Conservation (phyloP, 1,140 invertebrate species). For the Drosophila dunni region DNA sequence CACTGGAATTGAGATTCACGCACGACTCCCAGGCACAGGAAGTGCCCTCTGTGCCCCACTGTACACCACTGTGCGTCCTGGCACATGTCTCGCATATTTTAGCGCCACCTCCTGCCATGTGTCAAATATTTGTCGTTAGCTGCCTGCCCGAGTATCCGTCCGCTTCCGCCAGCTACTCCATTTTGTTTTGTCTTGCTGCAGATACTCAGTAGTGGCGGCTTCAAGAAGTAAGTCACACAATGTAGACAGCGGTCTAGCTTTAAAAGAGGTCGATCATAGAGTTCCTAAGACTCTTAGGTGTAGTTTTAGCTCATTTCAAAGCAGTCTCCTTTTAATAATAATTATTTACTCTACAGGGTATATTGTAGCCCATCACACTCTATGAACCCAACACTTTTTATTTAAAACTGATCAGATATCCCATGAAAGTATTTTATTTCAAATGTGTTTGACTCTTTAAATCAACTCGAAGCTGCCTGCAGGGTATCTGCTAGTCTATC, state of each 20-base stretch:
- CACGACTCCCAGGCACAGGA: slow-evolving; percentile 25
- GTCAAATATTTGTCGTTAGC: slow-evolving; percentile 77
- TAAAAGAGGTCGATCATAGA: too few relatives aligned
- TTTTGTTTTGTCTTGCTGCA: not conserved
- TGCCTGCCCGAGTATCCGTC: slow-evolving; percentile 39
- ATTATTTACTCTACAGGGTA: not conserved
- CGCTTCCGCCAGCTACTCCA: slow-evolving; percentile 20
- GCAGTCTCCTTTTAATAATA: too few relatives aligned
- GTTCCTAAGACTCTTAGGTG: too few relatives aligned
- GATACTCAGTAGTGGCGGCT: not conserved
- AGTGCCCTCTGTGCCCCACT: not conserved
- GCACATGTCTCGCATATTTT: slow-evolving; percentile 76
- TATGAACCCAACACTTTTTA: too few relatives aligned
- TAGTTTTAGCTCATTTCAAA: too few relatives aligned
- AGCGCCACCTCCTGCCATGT: slow-evolving; percentile 48
- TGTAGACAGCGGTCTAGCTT: too few relatives aligned
- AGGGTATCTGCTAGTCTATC: slow-evolving; percentile 22
- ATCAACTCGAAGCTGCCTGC: not conserved
- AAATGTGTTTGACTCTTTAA: not conserved
- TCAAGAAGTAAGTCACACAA: too few relatives aligned
- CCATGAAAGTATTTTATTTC: too few relatives aligned
- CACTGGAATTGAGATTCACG: slow-evolving; percentile 32
- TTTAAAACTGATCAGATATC: too few relatives aligned
- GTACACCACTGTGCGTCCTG: slow-evolving; percentile 8
- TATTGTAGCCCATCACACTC: slow-evolving; percentile 16